phyloP scores from a whole-genome alignment of 2,888 invertebrate genomes.

The Druceiella hillmani region DNA sequence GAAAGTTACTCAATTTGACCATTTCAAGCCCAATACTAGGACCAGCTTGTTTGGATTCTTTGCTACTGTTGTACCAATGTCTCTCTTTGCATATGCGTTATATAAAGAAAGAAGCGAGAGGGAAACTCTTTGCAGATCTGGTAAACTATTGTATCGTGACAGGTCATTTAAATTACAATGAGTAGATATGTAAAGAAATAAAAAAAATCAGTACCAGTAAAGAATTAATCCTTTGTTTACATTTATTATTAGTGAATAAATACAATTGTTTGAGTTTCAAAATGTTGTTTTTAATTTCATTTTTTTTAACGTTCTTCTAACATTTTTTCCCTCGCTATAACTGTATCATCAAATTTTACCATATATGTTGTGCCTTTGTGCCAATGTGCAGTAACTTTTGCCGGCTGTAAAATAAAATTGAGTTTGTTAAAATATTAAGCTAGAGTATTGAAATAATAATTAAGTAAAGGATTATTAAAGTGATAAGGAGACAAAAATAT shows the following conservation, averaged over 20 bases:
- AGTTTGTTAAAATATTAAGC: background rate
- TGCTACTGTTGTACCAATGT: slow-evolving; percentile 52
- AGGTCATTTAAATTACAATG: slow-evolving; percentile 63
- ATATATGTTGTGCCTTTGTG: slow-evolving; percentile 99
- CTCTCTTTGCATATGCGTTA: slow-evolving; percentile 46
- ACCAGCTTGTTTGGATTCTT: slow-evolving; percentile 48
- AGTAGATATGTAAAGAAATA: no score
- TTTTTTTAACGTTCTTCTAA: slow-evolving; percentile 72
- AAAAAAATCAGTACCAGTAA: no score
- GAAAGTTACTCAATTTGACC: slow-evolving; percentile 58
- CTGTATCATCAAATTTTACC: slow-evolving; percentile 95
- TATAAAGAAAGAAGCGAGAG: slow-evolving; percentile 45
- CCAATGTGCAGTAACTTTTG: slow-evolving; percentile 98
- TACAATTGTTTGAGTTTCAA: background rate
- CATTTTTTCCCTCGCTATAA: slow-evolving; percentile 85
- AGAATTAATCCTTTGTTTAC: no score
- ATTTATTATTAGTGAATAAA: background rate
- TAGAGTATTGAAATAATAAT: no score
- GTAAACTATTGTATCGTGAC: slow-evolving; percentile 71
- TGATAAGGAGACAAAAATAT: slow-evolving; percentile 5
- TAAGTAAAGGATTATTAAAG: slow-evolving; percentile 11
- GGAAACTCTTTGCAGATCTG: slow-evolving; percentile 59
- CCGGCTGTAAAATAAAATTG: slow-evolving; percentile 65
- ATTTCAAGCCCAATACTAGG: slow-evolving; percentile 61
- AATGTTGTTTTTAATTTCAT: no score